These are phyloP conservation scores for Drosophila antonietae DNA, from an alignment of 2,888 invertebrate species.

Conservation along the genomic window DNA sequence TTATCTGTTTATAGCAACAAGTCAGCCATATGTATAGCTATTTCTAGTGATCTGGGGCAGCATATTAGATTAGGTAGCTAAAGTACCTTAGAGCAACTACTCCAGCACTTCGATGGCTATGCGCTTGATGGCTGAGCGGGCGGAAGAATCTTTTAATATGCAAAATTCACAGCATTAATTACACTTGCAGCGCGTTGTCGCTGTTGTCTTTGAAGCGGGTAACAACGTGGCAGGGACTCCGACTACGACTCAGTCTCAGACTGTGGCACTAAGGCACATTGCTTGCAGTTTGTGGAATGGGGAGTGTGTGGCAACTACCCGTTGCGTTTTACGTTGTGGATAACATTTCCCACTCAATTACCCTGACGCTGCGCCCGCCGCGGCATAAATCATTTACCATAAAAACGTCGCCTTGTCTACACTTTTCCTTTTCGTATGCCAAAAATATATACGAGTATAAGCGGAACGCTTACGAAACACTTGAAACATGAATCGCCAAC, in stretches of 20 bases:
- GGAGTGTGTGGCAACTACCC: neutral
- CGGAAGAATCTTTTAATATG: slow-evolving; percentile 67
- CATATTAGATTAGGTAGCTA: slow-evolving; percentile 9
- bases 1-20: no score
- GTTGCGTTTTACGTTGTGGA: slow-evolving; percentile 31
- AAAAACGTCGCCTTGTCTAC: slow-evolving; percentile 77
- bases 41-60: neutral
- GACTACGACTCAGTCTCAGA: neutral
- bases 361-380: slow-evolving; percentile 73
- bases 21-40: neutral
- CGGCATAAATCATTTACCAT: slow-evolving; percentile 77
- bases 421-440: slow-evolving; percentile 76
- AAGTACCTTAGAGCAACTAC: slow-evolving; percentile 16
- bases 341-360: slow-evolving; percentile 77
- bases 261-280: neutral
- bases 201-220: slow-evolving; percentile 73
- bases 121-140: slow-evolving; percentile 32
- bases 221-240: slow-evolving; percentile 63
- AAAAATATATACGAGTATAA: slow-evolving; percentile 60
- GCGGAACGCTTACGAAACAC: slow-evolving; percentile 75
- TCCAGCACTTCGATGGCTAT: slow-evolving; percentile 24
- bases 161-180: slow-evolving; percentile 78
- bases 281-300: neutral
- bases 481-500: slow-evolving; percentile 61
- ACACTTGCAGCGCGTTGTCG: slow-evolving; percentile 71